phyloP scores from a whole-genome alignment of 2,797 vertebrate genomes.

The Phataginus tetradactyla region DNA sequence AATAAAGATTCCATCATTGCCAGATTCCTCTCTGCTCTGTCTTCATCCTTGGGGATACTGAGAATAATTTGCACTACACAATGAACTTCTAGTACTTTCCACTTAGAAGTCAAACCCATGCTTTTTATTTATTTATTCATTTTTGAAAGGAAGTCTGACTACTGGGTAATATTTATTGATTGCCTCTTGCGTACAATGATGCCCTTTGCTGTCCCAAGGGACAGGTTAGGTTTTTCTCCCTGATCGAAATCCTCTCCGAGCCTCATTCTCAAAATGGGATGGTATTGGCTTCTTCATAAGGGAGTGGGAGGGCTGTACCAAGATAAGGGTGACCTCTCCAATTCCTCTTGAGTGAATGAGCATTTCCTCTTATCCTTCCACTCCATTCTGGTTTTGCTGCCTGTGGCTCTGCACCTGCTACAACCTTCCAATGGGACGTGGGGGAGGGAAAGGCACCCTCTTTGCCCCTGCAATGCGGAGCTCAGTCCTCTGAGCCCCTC shows the following conservation, averaged over 20 bases:
- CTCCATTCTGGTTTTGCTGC: neutral
- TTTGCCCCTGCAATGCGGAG: neutral
- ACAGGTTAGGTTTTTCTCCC: neutral
- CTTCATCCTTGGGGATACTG: neutral
- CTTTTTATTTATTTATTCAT: neutral
- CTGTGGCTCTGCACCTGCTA: neutral
- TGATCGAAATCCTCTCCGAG: neutral
- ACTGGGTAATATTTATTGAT: neutral
- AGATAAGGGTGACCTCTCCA: neutral
- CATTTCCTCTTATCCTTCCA: neutral
- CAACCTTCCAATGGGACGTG: neutral
- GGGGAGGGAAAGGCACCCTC: neutral
- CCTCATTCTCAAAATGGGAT: neutral
- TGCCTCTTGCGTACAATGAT: neutral
- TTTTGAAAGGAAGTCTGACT: neutral
- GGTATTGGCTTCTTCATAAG: neutral
- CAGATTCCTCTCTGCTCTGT: neutral
- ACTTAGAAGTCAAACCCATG: neutral
- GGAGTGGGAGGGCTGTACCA: neutral
- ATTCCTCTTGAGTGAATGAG: neutral
- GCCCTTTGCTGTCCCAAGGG: neutral
- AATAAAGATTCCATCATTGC: constrained; percentile 12
- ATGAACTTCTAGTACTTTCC: neutral
- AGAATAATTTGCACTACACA: constrained; percentile 28
- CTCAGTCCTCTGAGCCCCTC: neutral